A percentile compares a stretch with the other conserved stretches of the same genome.
phyloP scores from a whole-genome alignment of 2,888 invertebrate genomes.

The Drosophila merina region DNA sequence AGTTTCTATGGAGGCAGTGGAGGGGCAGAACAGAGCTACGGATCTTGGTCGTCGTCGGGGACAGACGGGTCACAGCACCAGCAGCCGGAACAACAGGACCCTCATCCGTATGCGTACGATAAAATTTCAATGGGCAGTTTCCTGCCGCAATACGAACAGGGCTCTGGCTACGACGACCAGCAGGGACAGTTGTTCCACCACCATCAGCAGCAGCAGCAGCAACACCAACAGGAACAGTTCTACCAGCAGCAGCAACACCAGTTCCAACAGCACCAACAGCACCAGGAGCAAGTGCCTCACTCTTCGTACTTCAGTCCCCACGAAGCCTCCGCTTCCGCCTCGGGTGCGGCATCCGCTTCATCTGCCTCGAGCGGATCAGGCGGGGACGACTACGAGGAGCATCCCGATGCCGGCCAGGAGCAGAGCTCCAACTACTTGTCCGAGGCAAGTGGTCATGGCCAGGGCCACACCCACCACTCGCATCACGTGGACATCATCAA shows the following conservation, averaged over 20 bases:
- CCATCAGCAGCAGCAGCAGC: conserved; percentile 56
- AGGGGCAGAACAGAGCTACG: conserved; percentile 49
- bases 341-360: conserved; percentile 23
- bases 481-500: conserved; percentile 85
- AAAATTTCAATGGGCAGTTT: conserved; percentile 82
- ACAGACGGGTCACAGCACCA: conserved; percentile 26
- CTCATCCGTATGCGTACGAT: conserved; percentile 69
- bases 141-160: conserved; percentile 78
- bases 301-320: conserved; percentile 47
- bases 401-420: conserved; percentile 61
- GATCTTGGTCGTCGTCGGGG: conserved; percentile 48
- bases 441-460: conserved; percentile 52
- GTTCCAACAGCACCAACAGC: conserved; percentile 46
- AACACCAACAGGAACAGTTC: conserved; percentile 51
- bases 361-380: conserved; percentile 36
- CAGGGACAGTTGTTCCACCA: conserved; percentile 19
- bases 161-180: conserved; percentile 68
- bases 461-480: conserved; percentile 47
- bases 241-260: conserved; percentile 52
- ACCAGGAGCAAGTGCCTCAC: conserved; percentile 37
- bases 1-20: conserved; percentile 60
- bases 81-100: conserved; percentile 35
- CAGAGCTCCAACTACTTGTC: conserved; percentile 67
- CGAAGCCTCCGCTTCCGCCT: conserved; percentile 19
- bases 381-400: conserved; percentile 62